Evolutionary conservation across 2,113 vertebrate species (phyloP).

Genomic region (Chelonoidis abingdonii): DNA sequence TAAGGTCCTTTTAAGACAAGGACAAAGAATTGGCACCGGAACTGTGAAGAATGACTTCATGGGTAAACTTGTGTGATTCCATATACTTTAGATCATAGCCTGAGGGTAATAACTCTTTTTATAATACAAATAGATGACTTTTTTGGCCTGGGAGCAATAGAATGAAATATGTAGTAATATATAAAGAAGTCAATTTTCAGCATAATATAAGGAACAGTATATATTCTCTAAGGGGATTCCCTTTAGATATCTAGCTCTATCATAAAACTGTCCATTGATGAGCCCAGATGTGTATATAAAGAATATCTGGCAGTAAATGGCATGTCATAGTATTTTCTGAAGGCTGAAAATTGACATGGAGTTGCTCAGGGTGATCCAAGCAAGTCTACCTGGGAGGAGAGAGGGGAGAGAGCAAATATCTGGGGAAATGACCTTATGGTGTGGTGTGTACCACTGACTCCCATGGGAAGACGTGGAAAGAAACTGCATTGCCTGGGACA

Average conservation of each 20-base stretch:
- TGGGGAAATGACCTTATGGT: background rate
- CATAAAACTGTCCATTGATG: background rate
- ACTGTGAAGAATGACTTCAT: constrained; percentile 48
- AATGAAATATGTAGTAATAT: constrained; percentile 47
- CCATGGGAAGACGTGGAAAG: background rate
- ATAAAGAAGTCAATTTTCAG: constrained; percentile 51
- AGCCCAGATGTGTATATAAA: background rate
- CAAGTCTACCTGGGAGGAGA: accelerated
- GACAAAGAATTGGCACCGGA: constrained; percentile 39
- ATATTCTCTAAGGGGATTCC: background rate
- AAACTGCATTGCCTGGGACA: background rate
- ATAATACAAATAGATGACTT: constrained; percentile 18
- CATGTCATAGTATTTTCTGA: background rate
- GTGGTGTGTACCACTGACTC: background rate
- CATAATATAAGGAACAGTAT: constrained; percentile 63
- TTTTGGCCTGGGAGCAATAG: constrained; percentile 47
- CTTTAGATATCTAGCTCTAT: background rate
- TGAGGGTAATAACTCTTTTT: constrained; percentile 52
- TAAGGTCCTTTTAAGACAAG: constrained; percentile 58
- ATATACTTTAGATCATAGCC: constrained; percentile 60
- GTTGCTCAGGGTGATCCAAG: background rate
- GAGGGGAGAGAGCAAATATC: background rate
- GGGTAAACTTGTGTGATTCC: constrained; percentile 46
- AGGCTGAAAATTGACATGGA: constrained; percentile 10
- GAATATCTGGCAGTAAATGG: background rate